These are phyloP conservation scores for Ametastegia equiseti DNA, from an alignment of 2,888 invertebrate genomes.

Conservation along the genomic window DNA sequence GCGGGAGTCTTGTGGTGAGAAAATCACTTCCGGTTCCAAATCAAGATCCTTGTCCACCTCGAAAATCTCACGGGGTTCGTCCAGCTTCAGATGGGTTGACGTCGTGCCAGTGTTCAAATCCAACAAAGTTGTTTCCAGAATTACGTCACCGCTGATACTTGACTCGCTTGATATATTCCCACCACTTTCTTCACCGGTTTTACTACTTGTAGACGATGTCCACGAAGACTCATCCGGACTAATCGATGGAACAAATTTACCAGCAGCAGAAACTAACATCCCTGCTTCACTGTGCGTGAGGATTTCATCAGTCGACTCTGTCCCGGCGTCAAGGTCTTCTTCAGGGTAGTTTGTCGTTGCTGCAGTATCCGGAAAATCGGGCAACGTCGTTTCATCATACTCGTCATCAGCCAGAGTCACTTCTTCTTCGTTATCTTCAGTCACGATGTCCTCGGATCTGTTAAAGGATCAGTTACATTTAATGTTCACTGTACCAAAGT, in stretches of 20 bases:
- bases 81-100: not conserved
- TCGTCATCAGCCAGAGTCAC: slow-evolving; percentile 48
- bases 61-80: slow-evolving; percentile 49
- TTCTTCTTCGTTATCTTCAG: slow-evolving; percentile 16
- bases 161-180: slow-evolving; percentile 65
- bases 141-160: slow-evolving; percentile 65
- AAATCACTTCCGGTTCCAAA: slow-evolving; percentile 58
- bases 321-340: slow-evolving; percentile 63
- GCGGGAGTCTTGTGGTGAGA: slow-evolving; percentile 52
- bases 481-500: not conserved
- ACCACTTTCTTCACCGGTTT: slow-evolving; percentile 48
- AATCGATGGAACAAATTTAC: slow-evolving; percentile 43
- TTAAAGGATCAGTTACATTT: not conserved
- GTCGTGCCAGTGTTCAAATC: slow-evolving; percentile 58
- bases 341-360: slow-evolving; percentile 55
- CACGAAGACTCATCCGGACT: slow-evolving; percentile 9
- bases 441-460: slow-evolving; percentile 6
- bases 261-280: slow-evolving; percentile 61
- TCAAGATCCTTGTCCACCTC: slow-evolving; percentile 52
- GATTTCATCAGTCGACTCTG: slow-evolving; percentile 61
- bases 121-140: slow-evolving; percentile 66
- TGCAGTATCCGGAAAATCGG: not conserved
- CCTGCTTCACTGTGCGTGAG: slow-evolving; percentile 69
- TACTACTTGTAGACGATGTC: not conserved
- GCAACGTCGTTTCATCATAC: slow-evolving; percentile 39